Conservation (phyloP, 1,140 invertebrate species). For the Drosophila obscura region DNA sequence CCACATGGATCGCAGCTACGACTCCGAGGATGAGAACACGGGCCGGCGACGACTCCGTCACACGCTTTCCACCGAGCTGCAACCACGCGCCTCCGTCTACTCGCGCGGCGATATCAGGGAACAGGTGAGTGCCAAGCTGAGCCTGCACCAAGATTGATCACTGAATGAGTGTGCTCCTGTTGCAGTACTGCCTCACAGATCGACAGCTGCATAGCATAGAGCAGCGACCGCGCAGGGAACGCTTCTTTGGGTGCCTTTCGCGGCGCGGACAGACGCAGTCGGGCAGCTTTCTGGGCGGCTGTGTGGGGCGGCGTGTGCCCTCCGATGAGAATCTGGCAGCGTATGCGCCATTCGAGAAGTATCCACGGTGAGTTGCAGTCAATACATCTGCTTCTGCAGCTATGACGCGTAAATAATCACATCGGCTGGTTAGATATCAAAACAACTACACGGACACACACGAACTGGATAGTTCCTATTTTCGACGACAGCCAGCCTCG, state of each 20-base stretch:
- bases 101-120: slow-evolving; percentile 94
- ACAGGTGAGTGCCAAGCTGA: slow-evolving; percentile 56
- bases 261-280: slow-evolving; percentile 63
- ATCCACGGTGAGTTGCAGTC: slow-evolving; percentile 85
- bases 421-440: slow-evolving; percentile 55
- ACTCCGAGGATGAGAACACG: slow-evolving; percentile 89
- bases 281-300: slow-evolving; percentile 90
- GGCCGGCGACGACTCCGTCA: slow-evolving; percentile 86
- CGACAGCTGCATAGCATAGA: slow-evolving; percentile 94
- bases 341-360: slow-evolving; percentile 89
- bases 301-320: slow-evolving; percentile 91
- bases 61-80: slow-evolving; percentile 85
- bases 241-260: slow-evolving; percentile 94
- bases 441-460: slow-evolving; percentile 80
- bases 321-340: slow-evolving; percentile 93
- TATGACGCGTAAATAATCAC: not conserved
- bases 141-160: no score
- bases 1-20: slow-evolving; percentile 87
- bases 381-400: not conserved
- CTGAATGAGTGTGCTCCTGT: not conserved
- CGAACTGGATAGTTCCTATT: slow-evolving; percentile 90
- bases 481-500: slow-evolving; percentile 89
- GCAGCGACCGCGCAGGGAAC: slow-evolving; percentile 88
- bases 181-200: slow-evolving; percentile 95
- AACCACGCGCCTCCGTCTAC: slow-evolving; percentile 88